phyloP scores from a whole-genome alignment of 2,888 invertebrate species.

The Xylocampa areola region DNA sequence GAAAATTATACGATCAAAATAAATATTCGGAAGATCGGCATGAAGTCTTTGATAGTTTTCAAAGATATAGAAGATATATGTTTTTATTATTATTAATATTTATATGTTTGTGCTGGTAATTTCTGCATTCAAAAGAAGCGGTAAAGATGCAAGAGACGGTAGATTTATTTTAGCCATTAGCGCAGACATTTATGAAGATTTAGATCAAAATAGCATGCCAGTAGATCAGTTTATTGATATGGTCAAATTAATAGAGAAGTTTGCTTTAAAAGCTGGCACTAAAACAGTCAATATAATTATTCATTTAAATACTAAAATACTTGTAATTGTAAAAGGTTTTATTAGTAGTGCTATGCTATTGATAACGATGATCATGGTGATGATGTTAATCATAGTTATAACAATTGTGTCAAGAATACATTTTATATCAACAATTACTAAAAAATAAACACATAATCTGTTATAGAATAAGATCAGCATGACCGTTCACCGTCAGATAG shows the following conservation, averaged over 20 bases:
- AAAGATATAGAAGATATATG: too few relatives aligned
- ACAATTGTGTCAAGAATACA: background rate
- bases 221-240: background rate
- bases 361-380: background rate
- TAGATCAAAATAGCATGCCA: background rate
- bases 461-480: constrained; percentile 13
- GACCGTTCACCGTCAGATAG: constrained; percentile 28
- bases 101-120: too few relatives aligned
- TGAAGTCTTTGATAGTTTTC: too few relatives aligned
- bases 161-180: background rate
- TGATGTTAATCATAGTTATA: background rate
- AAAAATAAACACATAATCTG: constrained; percentile 5
- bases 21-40: too few relatives aligned
- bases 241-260: background rate
- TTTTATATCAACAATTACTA: background rate
- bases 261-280: too few relatives aligned
- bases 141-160: background rate
- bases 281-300: too few relatives aligned
- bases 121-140: background rate
- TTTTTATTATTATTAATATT: too few relatives aligned
- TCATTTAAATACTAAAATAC: too few relatives aligned
- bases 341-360: background rate
- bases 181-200: background rate
- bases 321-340: background rate
- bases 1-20: background rate